Conservation (phyloP, 2,113 vertebrate species). For the Anoplopoma fimbria region DNA sequence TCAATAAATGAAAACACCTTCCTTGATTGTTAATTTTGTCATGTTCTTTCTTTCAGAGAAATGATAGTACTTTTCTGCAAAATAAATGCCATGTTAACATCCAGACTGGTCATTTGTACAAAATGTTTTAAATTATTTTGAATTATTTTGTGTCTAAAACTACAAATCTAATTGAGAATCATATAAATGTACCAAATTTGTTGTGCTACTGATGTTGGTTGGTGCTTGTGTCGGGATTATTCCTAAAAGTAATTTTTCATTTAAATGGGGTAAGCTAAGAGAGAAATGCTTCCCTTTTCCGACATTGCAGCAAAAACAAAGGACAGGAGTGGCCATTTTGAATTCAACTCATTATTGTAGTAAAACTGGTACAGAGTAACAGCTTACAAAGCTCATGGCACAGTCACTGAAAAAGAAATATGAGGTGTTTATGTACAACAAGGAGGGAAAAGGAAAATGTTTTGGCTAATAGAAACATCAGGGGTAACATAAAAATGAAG, state of each 20-base stretch:
- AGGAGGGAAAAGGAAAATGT: conserved; percentile 56
- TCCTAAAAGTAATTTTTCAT: background rate
- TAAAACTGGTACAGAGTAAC: conserved; percentile 81
- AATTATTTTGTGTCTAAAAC: background rate
- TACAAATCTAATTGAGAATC: background rate
- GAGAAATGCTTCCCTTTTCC: conserved; percentile 6
- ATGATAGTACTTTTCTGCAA: background rate
- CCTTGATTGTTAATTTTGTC: background rate
- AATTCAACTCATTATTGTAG: conserved; percentile 82
- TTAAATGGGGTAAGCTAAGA: background rate
- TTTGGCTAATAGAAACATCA: conserved; percentile 72
- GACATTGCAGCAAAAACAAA: conserved; percentile 43
- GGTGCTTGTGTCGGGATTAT: background rate
- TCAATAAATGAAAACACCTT: background rate
- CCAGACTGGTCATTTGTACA: background rate
- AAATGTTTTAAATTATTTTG: background rate
- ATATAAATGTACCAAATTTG: conserved; percentile 34
- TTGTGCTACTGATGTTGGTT: conserved; percentile 41
- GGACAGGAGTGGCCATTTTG: conserved; percentile 69
- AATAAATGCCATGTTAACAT: background rate
- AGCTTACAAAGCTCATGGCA: conserved; percentile 80
- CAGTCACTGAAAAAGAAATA: conserved; percentile 78
- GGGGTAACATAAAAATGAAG: conserved; percentile 72
- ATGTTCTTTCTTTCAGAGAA: background rate
- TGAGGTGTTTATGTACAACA: conserved; percentile 78